These are phyloP conservation scores for Nannoperca obscura DNA, from an alignment of 2,797 vertebrate genomes.

Conservation along the genomic window DNA sequence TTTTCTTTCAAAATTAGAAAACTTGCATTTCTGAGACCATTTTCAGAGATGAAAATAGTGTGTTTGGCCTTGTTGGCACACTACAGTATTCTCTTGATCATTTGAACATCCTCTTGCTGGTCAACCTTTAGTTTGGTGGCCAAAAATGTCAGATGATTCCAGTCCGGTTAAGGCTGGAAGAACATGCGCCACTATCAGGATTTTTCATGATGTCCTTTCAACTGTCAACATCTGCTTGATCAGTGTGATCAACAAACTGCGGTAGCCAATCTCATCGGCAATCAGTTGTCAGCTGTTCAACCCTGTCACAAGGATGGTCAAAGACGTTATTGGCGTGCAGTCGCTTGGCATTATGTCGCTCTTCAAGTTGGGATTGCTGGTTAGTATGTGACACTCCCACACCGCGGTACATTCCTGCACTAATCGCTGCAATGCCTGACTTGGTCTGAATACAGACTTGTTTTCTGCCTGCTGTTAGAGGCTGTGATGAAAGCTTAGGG, in stretches of 20 bases:
- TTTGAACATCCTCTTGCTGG: background rate
- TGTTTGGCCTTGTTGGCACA: conserved; percentile 27
- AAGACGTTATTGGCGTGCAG: no score
- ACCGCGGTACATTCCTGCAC: no score
- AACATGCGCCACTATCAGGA: background rate
- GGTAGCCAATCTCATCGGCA: no score
- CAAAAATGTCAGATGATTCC: background rate
- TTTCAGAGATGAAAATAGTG: conserved; percentile 15
- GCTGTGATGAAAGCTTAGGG: background rate
- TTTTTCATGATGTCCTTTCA: background rate
- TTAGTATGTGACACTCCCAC: no score
- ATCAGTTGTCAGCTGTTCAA: no score
- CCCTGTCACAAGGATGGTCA: no score
- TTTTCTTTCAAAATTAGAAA: conserved; percentile 38
- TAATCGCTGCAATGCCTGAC: background rate
- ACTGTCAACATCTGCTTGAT: conserved; percentile 2
- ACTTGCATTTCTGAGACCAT: background rate
- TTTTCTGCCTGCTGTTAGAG: background rate
- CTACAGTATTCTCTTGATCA: background rate
- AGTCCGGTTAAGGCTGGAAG: background rate
- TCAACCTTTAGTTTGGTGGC: background rate
- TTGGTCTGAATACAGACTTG: background rate
- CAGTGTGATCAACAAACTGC: background rate
- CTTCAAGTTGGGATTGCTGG: no score
- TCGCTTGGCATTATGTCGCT: no score